These are phyloP conservation scores for Varecia variegata DNA, from an alignment of 2,797 vertebrate genomes.

Conservation along the genomic window DNA sequence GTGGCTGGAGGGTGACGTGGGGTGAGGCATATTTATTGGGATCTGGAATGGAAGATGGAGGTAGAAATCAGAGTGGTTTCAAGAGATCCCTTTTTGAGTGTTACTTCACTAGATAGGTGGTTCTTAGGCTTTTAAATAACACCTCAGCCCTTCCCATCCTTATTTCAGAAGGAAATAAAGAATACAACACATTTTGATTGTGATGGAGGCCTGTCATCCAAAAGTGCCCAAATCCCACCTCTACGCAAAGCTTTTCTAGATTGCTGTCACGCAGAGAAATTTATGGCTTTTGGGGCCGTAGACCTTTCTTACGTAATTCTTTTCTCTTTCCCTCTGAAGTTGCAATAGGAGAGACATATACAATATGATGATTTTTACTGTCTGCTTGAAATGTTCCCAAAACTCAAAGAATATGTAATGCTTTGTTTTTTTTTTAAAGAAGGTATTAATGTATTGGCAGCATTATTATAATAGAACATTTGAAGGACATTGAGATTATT, in stretches of 20 bases:
- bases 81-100: background rate
- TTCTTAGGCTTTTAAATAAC: background rate
- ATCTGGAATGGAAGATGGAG: background rate
- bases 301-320: background rate
- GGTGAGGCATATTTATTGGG: background rate
- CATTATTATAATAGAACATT: background rate
- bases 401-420: background rate
- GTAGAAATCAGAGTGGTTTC: background rate
- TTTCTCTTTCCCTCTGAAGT: background rate
- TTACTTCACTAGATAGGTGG: background rate
- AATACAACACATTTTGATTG: background rate
- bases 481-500: background rate
- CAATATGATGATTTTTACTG: background rate
- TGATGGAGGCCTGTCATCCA: background rate
- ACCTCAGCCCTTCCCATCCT: background rate
- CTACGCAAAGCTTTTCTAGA: background rate
- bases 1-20: background rate
- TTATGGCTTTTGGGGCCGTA: background rate
- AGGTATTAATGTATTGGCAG: background rate
- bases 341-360: background rate
- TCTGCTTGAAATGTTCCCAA: background rate
- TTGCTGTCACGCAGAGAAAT: background rate
- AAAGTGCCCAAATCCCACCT: background rate
- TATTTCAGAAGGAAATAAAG: constrained; percentile 6
- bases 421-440: background rate